Evolutionary conservation across 2,888 invertebrate genomes (phyloP).

Genomic region (Andrena bucephala): DNA sequence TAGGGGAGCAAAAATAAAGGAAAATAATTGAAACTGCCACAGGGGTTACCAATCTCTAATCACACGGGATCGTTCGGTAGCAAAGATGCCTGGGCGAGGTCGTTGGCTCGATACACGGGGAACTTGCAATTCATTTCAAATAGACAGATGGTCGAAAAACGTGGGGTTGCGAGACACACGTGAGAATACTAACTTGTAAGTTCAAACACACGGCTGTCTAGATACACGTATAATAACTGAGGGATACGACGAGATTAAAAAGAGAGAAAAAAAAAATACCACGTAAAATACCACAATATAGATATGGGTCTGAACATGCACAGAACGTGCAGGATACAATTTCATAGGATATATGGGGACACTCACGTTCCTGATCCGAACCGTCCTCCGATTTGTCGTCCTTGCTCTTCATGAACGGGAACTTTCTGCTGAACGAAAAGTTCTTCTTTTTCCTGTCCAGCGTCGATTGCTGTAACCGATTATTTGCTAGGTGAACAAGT

Average conservation of each 20-base stretch:
- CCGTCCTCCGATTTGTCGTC: conserved; percentile 99
- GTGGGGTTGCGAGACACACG: conserved; percentile 25
- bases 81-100: background rate
- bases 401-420: conserved; percentile 99
- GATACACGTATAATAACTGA: conserved; percentile 48
- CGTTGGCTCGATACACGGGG: background rate
- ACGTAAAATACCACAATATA: conserved; percentile 70
- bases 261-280: conserved; percentile 44
- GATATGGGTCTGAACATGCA: conserved; percentile 75
- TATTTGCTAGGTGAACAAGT: conserved; percentile 9
- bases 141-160: conserved; percentile 15
- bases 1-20: background rate
- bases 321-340: conserved; percentile 79
- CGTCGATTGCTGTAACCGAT: conserved; percentile 92
- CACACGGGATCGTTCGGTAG: background rate
- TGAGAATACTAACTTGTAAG: conserved; percentile 25
- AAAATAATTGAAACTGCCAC: background rate
- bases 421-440: conserved; percentile 98
- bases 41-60: background rate
- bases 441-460: conserved; percentile 99
- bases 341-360: conserved; percentile 49
- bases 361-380: conserved; percentile 99
- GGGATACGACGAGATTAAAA: conserved; percentile 61
- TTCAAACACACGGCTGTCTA: conserved; percentile 46
- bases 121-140: background rate